Conservation (phyloP, 2,888 invertebrate genomes). For the Gnatocerus cornutus region DNA sequence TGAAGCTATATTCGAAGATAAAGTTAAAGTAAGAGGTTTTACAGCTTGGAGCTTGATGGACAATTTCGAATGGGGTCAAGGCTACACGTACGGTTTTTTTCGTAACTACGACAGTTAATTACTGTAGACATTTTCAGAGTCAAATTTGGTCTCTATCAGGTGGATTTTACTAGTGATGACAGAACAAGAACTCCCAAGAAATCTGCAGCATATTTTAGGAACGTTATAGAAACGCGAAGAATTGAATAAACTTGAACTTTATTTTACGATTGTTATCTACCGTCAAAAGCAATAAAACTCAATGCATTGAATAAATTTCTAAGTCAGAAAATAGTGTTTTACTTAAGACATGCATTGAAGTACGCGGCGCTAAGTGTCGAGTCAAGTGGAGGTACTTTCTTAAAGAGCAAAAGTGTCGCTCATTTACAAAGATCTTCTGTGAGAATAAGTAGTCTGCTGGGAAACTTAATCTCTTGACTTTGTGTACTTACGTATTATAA, state of each 20-base stretch:
- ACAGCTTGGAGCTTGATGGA: constrained; percentile 64
- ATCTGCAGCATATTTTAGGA: constrained; percentile 75
- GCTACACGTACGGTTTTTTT: constrained; percentile 66
- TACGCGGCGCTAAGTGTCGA: too few relatives aligned
- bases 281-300: too few relatives aligned
- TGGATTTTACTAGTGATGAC: constrained; percentile 77
- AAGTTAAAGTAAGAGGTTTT: constrained; percentile 69
- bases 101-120: not conserved
- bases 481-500: too few relatives aligned
- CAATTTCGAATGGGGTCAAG: constrained; percentile 71
- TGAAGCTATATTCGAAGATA: constrained; percentile 66
- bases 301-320: too few relatives aligned
- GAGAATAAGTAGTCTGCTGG: too few relatives aligned
- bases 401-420: too few relatives aligned
- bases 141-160: constrained; percentile 80
- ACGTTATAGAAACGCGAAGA: constrained; percentile 70
- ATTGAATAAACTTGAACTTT: not conserved
- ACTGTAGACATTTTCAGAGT: constrained; percentile 71
- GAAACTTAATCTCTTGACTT: too few relatives aligned
- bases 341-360: too few relatives aligned
- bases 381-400: too few relatives aligned
- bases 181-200: constrained; percentile 78
- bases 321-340: too few relatives aligned
- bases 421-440: too few relatives aligned
- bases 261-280: not conserved